Evolutionary conservation across 2,797 vertebrate species (phyloP).

Genomic region (Avahi laniger): DNA sequence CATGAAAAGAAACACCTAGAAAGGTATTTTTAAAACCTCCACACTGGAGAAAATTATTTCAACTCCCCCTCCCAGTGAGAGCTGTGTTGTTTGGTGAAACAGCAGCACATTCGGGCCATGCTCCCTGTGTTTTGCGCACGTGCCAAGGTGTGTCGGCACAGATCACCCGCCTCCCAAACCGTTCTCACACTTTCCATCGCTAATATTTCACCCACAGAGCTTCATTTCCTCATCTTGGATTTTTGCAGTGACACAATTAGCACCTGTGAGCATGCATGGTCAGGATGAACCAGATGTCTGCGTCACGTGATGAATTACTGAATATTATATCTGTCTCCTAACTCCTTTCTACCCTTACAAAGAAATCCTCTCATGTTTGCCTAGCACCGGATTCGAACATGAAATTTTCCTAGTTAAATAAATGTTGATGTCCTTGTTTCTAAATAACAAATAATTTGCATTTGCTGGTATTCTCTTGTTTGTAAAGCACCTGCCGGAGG

Average conservation of each 20-base stretch:
- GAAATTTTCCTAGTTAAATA: neutral
- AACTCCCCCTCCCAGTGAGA: accelerated
- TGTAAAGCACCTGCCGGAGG: neutral
- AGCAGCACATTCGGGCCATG: accelerated
- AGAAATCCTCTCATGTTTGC: neutral
- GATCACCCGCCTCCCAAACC: neutral
- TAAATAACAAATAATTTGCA: neutral
- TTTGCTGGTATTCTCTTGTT: too few relatives aligned
- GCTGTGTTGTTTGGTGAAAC: accelerated
- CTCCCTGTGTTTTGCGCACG: accelerated
- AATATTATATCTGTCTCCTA: too few relatives aligned
- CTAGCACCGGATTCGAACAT: neutral
- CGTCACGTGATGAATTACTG: accelerated
- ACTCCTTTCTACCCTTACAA: too few relatives aligned
- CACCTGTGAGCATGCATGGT: accelerated
- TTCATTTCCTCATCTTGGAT: neutral
- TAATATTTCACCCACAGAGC: neutral
- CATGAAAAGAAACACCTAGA: neutral
- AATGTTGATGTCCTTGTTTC: neutral
- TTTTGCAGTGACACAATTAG: neutral
- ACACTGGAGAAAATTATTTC: accelerated
- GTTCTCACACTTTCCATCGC: neutral
- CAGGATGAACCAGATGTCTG: neutral
- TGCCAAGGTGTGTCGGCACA: accelerated
- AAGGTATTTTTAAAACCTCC: neutral